These are phyloP conservation scores for roundworm (Caenorhabditis elegans) DNA, from an alignment of 1,140 invertebrate genomes.

Conservation along the genomic window WBcel235 BX284605.5:8939501-8940000, in stretches of 20 bases:
- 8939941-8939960: constrained; percentile 46
- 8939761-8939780: constrained; percentile 27
- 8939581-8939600: not conserved
- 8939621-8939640: not conserved
- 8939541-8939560: constrained; percentile 5
- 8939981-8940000: constrained; percentile 56
- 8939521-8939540: constrained; percentile 22
- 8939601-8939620: not conserved
- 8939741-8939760: not conserved
- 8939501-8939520: not conserved
- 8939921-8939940: not conserved
- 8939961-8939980: constrained; percentile 66
- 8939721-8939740: too few relatives aligned
- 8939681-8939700: constrained; percentile 1
- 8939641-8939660: not conserved
- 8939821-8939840: constrained; percentile 17
- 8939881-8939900: not conserved
- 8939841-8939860: constrained; percentile 21
- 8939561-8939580: not conserved
- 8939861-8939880: constrained; percentile 9
- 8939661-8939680: not conserved
- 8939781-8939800: not conserved
- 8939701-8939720: not conserved
- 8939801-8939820: too few relatives aligned
- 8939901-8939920: not conserved